Base-by-base conservation (phyloP, 2,797 vertebrate species). In the Eulemur mongoz region DNA sequence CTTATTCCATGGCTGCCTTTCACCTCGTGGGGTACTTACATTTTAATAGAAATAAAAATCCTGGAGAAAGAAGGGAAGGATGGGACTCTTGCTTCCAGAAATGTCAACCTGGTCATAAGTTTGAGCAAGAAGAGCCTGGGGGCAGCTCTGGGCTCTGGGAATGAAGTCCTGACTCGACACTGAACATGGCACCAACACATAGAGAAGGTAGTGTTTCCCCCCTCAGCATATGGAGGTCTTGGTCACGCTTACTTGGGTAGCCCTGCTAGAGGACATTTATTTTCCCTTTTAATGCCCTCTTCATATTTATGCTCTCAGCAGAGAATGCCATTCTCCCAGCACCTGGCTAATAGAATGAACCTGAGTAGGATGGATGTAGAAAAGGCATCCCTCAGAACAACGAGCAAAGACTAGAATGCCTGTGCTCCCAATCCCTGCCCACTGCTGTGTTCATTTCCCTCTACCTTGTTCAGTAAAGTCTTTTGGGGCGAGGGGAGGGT, bases 341-440 rank as follows among this genome's bases (percentile, higher is more conserved):
- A 40, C 43, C 32, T 50, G 32, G 40, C 4, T 61, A 52, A 40
- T 5, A n/a, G 18, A 88, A 65, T 12, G 27, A 87, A 35, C 10
- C 45, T 30, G 5, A 78, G 40, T 14, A 23, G 38, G 32, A 45
- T 48, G 45, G 54, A 54, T 32, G 4, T 61, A 43, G 48, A 50
- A 67, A 83, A 80, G 14, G 5, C 18, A 20, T 45, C 23, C 3
- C 3, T 30, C 14, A 25, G 25, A 79, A 45, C 15, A 57, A 13
- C 0, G 13, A 63, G 11, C 7, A 15, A 22, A 35, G 20, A 43
- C 7, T 0, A 2, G 18, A 54, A 30, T 4, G 6, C 0, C 1
- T 7, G 30, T 8, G 3, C 1, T 8, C 4, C 27, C 17, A 10
- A 2, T 40, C 8, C 6, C 2, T 2, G 0, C 23, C 43, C 4